These are phyloP conservation scores for Canis aureus DNA, from an alignment of 2,113 vertebrate genomes.

Conservation along the genomic window DNA sequence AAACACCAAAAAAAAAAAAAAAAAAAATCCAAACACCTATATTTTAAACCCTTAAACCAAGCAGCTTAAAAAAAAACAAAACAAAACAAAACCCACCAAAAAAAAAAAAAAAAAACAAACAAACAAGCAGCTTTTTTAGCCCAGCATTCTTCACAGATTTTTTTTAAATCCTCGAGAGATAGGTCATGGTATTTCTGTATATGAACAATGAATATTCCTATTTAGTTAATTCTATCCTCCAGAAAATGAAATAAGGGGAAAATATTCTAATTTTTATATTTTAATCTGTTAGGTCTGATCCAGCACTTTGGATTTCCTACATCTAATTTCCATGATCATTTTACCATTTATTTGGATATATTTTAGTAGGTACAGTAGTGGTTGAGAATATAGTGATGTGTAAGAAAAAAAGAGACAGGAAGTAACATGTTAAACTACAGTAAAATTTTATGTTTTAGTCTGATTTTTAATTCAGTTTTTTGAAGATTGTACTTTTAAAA, in stretches of 20 bases:
- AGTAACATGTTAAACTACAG: neutral
- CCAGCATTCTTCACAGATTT: neutral
- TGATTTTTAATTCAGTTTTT: slow-evolving; percentile 1
- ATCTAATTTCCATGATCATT: slow-evolving; percentile 10
- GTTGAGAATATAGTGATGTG: neutral
- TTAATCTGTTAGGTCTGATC: neutral
- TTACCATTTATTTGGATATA: neutral
- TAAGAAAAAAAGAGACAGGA: neutral
- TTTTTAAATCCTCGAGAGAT: neutral
- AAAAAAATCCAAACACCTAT: neutral
- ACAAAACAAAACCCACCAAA: too few relatives aligned
- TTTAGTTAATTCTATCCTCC: neutral
- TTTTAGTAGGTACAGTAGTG: neutral
- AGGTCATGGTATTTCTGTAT: neutral
- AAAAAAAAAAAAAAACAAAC: neutral
- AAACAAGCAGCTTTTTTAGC: neutral
- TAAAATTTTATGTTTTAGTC: neutral
- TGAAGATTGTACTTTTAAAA: neutral
- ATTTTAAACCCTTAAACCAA: neutral
- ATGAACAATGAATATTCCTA: neutral
- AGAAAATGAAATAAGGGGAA: neutral
- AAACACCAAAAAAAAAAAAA: neutral
- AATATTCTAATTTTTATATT: neutral
- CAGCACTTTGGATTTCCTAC: neutral
- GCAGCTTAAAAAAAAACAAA: neutral